Evolutionary conservation across 2,888 invertebrate species (phyloP).

Genomic region (Stegana nigrithorax): DNA sequence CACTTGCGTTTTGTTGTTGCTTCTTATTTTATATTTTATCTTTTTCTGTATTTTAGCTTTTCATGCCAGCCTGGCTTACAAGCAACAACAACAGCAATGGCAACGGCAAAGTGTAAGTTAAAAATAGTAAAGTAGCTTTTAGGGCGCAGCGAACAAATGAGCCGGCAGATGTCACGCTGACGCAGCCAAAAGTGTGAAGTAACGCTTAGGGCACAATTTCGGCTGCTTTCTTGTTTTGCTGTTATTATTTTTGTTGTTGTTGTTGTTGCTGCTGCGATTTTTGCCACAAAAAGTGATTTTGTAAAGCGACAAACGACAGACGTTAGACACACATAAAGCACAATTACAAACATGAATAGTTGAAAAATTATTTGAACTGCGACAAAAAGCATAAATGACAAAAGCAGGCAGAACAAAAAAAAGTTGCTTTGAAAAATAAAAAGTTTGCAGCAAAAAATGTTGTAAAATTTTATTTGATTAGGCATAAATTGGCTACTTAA

Average conservation of each 20-base stretch:
- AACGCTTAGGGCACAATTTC: background rate
- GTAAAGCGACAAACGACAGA: background rate
- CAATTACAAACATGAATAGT: background rate
- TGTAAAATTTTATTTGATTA: slow-evolving; percentile 14
- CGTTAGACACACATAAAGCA: background rate
- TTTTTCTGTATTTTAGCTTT: too few relatives aligned
- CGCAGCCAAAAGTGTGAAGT: background rate
- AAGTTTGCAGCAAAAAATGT: background rate
- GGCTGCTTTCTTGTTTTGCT: background rate
- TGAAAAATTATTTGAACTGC: too few relatives aligned
- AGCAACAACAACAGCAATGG: background rate
- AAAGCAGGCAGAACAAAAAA: too few relatives aligned
- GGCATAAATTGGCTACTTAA: slow-evolving; percentile 12
- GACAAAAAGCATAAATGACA: too few relatives aligned
- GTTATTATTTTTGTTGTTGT: slow-evolving; percentile 12
- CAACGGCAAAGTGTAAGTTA: background rate
- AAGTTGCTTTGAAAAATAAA: background rate
- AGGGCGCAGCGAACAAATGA: slow-evolving; percentile 5
- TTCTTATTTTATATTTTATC: background rate
- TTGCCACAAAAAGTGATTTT: slow-evolving; percentile 30
- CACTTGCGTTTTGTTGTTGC: slow-evolving; percentile 44
- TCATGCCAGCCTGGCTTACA: too few relatives aligned
- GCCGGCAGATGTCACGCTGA: slow-evolving; percentile 13
- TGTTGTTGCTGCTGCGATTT: background rate
- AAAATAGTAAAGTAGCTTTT: background rate